These are phyloP conservation scores for Mico argentatus DNA, from an alignment of 2,797 vertebrate genomes.

Conservation along the genomic window DNA sequence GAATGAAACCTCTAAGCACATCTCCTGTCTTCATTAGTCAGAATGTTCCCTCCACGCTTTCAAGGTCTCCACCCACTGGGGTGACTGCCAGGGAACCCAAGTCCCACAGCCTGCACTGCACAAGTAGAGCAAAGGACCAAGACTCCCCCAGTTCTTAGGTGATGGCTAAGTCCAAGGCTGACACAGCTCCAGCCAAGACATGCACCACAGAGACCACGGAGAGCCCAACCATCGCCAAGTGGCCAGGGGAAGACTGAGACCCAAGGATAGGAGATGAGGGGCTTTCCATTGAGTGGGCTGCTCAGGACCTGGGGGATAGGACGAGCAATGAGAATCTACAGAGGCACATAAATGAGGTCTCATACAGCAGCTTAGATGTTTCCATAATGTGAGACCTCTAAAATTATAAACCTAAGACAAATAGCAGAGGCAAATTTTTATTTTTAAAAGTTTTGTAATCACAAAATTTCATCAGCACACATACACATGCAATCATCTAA, in stretches of 20 bases:
- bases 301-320: background rate
- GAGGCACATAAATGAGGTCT: background rate
- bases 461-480: background rate
- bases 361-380: background rate
- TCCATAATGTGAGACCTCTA: background rate
- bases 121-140: background rate
- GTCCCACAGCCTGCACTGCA: background rate
- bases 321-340: background rate
- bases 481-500: background rate
- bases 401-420: background rate
- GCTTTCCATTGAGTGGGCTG: background rate
- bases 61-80: background rate
- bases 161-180: background rate
- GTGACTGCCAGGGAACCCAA: background rate
- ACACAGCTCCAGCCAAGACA: background rate
- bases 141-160: background rate
- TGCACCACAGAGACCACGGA: accelerated
- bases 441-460: background rate
- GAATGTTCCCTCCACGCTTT: background rate
- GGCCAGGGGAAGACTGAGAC: background rate
- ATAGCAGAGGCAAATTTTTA: background rate
- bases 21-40: background rate
- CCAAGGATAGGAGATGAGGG: background rate
- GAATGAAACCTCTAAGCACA: background rate
- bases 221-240: background rate